Evolutionary conservation across 1,140 invertebrate genomes (phyloP).

Genomic region (Trypoxylus dichotomus): DNA sequence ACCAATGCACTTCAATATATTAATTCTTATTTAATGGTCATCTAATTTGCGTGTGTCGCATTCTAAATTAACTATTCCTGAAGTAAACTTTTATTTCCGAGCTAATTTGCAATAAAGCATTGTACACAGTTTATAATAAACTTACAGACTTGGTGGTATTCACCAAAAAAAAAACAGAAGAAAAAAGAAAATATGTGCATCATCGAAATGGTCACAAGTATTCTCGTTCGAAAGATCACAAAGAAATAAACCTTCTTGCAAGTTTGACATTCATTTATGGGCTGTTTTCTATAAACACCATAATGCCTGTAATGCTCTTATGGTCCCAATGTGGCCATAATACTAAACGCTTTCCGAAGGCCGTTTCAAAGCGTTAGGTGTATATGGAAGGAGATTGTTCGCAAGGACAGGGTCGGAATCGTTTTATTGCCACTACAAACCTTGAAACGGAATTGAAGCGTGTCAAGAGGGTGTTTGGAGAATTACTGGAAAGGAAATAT

Average conservation of each 20-base stretch:
- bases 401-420: neutral
- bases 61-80: neutral
- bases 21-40: neutral
- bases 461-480: neutral
- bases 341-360: neutral
- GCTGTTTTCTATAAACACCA: constrained; percentile 8
- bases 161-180: too few species aligned
- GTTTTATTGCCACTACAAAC: constrained; percentile 16
- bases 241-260: neutral
- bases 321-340: neutral
- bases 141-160: too few species aligned
- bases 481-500: neutral
- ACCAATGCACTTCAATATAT: neutral
- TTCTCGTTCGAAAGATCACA: neutral
- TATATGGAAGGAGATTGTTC: neutral
- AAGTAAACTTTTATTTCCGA: too few species aligned
- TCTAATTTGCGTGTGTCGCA: neutral
- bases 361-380: neutral
- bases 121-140: too few species aligned
- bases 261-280: constrained; percentile 1
- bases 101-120: too few species aligned
- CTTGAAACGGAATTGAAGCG: neutral
- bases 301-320: neutral
- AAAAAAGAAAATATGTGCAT: too few species aligned
- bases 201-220: neutral